Conservation (phyloP, 2,888 invertebrate genomes). For the Dysmachus trigonus region DNA sequence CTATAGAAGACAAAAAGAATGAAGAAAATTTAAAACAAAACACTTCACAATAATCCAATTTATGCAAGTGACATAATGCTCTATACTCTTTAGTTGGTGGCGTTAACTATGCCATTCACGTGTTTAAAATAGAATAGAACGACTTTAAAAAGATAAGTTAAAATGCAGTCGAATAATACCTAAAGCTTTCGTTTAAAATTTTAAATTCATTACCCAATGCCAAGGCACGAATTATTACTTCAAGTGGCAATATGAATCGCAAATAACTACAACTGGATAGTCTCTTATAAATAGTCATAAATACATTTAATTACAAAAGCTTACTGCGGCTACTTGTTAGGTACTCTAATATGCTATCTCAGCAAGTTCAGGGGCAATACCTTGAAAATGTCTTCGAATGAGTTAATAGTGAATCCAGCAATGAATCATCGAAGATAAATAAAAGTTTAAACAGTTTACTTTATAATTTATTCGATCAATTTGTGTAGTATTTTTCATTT, state of each 20-base stretch:
- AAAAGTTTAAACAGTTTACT: too few species aligned
- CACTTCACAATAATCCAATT: neutral
- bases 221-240: too few species aligned
- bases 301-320: neutral
- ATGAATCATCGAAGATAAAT: too few species aligned
- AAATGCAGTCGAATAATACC: neutral
- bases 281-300: neutral
- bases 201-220: too few species aligned
- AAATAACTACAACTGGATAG: neutral
- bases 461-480: too few species aligned
- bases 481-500: too few species aligned
- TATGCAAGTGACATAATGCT: neutral
- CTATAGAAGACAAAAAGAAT: conserved; percentile 22
- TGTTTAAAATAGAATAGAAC: neutral
- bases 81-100: neutral
- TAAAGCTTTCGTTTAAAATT: neutral
- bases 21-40: neutral
- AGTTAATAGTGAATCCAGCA: neutral
- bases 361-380: neutral
- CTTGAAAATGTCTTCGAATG: neutral
- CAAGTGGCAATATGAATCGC: neutral
- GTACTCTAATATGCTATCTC: neutral
- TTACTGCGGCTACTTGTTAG: neutral
- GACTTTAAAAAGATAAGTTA: neutral
- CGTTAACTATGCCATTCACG: neutral